Percentiles rank a stretch among this genome's conserved stretches.
phyloP scores from a whole-genome alignment of 2,888 invertebrate species.

The Callimorpha dominula region DNA sequence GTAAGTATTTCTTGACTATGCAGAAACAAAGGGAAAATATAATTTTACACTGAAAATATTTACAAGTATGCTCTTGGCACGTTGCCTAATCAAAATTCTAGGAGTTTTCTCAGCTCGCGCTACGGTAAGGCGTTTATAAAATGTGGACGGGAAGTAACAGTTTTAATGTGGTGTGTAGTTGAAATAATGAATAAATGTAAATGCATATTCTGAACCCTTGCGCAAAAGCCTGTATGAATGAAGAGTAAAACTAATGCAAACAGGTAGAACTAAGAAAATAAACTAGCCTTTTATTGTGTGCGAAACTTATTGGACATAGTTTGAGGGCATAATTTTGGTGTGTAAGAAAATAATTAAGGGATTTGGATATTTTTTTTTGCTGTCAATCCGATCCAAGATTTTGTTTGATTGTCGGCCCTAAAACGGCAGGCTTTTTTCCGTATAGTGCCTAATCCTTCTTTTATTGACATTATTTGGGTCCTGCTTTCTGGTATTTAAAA shows the following conservation, averaged over 20 bases:
- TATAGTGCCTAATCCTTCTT: too few relatives aligned
- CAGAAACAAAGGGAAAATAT: slow-evolving; percentile 20
- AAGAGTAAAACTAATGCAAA: not conserved
- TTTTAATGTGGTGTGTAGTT: slow-evolving; percentile 10
- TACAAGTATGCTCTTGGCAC: slow-evolving; percentile 39
- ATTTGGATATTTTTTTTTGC: too few relatives aligned
- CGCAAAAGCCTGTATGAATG: not conserved
- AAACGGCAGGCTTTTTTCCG: too few relatives aligned
- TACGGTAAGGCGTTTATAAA: slow-evolving; percentile 9
- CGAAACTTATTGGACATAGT: not conserved
- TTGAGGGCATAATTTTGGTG: too few relatives aligned
- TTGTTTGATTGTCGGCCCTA: too few relatives aligned
- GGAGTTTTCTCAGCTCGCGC: slow-evolving; percentile 14
- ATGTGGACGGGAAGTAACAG: slow-evolving; percentile 11
- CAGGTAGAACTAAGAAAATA: too few relatives aligned
- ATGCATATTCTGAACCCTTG: not conserved
- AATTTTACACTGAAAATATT: slow-evolving; percentile 35
- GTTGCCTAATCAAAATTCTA: slow-evolving; percentile 49
- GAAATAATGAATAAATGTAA: slow-evolving; percentile 11
- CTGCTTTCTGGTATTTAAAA: too few relatives aligned
- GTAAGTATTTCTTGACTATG: slow-evolving; percentile 16
- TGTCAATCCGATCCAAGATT: too few relatives aligned
- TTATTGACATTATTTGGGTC: too few relatives aligned
- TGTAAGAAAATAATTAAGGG: too few relatives aligned
- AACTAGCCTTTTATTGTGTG: not conserved